A percentile compares a stretch with the other conserved stretches of the same genome.
These are phyloP conservation scores for Antheraea assamensis DNA, from an alignment of 2,888 invertebrate genomes.

Conservation along the genomic window DNA sequence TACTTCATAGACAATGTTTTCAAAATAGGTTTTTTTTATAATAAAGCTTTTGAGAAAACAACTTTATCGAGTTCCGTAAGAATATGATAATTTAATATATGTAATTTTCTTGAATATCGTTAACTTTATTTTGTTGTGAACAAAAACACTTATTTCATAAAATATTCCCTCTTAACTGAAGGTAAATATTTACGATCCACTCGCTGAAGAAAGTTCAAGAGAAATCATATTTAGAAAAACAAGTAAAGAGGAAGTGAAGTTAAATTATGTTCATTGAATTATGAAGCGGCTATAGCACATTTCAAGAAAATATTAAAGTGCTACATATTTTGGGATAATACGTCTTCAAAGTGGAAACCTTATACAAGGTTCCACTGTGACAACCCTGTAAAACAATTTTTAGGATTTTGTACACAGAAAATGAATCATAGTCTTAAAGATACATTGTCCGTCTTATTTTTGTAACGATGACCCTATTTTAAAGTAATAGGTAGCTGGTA, in stretches of 20 bases:
- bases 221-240: not conserved
- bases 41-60: too few relatives aligned
- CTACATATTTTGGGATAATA: not conserved
- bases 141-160: not conserved
- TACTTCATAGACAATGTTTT: not conserved
- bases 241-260: not conserved
- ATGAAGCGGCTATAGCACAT: not conserved
- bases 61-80: not conserved
- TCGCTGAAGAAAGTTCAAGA: not conserved
- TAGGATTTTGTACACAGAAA: too few relatives aligned
- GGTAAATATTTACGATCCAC: slow-evolving; percentile 8
- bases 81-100: not conserved
- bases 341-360: too few relatives aligned
- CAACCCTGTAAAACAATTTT: too few relatives aligned
- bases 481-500: too few relatives aligned
- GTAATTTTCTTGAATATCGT: too few relatives aligned
- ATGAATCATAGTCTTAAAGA: too few relatives aligned
- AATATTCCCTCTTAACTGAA: not conserved
- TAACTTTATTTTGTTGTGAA: not conserved
- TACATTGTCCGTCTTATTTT: too few relatives aligned
- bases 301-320: not conserved
- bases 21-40: too few relatives aligned
- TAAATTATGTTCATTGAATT: not conserved
- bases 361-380: too few relatives aligned
- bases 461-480: too few relatives aligned